A percentile compares a stretch with the other conserved stretches of the same genome.
phyloP scores from a whole-genome alignment of 2,797 vertebrate genomes.

The Peromyscus aztecus region DNA sequence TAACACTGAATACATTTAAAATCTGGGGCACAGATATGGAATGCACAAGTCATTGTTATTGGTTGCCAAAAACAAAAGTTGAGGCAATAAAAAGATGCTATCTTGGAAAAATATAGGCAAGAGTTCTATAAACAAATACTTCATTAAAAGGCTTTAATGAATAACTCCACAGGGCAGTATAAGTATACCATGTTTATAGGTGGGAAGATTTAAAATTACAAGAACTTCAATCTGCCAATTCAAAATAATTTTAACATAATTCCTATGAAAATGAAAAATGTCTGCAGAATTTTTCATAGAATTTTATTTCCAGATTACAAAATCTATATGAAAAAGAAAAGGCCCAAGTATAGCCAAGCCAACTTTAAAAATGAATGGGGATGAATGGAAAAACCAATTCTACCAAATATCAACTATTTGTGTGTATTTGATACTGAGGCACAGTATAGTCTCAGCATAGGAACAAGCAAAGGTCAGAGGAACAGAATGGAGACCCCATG shows the following conservation, averaged over 20 bases:
- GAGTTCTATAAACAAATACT: conserved; percentile 26
- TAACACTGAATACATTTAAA: conserved; percentile 10
- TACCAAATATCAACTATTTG: not conserved
- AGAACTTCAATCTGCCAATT: conserved; percentile 32
- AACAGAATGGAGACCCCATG: not conserved
- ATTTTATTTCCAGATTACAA: conserved; percentile 26
- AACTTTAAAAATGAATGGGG: conserved; percentile 1
- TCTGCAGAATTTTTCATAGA: not conserved
- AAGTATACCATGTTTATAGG: not conserved
- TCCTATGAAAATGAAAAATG: not conserved
- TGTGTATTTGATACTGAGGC: not conserved
- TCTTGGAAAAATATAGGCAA: conserved; percentile 25
- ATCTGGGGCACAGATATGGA: conserved; percentile 33
- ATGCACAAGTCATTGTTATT: not conserved
- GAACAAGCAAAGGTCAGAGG: conserved; percentile 12
- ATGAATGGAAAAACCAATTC: conserved; percentile 29
- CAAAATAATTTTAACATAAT: conserved; percentile 55
- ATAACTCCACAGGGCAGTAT: not conserved
- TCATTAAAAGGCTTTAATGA: not conserved
- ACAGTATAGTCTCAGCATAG: not conserved
- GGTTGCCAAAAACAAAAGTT: conserved; percentile 36
- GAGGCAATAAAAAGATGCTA: conserved; percentile 19
- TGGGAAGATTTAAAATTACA: not conserved
- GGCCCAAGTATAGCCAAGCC: not conserved
- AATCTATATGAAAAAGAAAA: conserved; percentile 37